Conservation (phyloP, 2,888 invertebrate genomes). For the Vanessa cardui region DNA sequence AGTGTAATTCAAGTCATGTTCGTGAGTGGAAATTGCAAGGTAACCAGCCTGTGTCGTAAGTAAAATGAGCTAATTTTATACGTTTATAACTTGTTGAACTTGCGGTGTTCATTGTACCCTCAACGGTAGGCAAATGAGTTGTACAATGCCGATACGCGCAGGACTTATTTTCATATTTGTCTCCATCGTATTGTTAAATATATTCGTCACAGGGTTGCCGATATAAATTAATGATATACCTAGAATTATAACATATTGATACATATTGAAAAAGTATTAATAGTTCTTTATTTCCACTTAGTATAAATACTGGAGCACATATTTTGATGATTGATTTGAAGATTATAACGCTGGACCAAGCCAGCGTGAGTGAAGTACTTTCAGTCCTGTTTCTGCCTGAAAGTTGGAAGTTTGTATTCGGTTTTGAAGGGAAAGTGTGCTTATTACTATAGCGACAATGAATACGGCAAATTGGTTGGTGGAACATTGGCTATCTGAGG, state of each 20-base stretch:
- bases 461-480: too few relatives aligned
- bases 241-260: not conserved
- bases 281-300: too few relatives aligned
- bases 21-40: not conserved
- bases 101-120: constrained; percentile 47
- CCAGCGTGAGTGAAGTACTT: too few relatives aligned
- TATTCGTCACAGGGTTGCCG: constrained; percentile 66
- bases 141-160: constrained; percentile 78
- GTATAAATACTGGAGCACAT: too few relatives aligned
- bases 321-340: too few relatives aligned
- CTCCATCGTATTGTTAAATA: constrained; percentile 75
- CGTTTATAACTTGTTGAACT: constrained; percentile 29
- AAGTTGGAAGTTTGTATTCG: too few relatives aligned
- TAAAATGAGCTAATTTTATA: not conserved
- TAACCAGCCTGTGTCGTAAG: not conserved
- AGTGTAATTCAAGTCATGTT: too few relatives aligned
- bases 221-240: not conserved
- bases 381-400: too few relatives aligned
- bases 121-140: constrained; percentile 81
- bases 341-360: too few relatives aligned
- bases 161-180: constrained; percentile 82
- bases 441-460: too few relatives aligned
- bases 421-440: too few relatives aligned
- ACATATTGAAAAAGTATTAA: not conserved
- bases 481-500: too few relatives aligned